phyloP scores from a whole-genome alignment of 2,797 vertebrate species.

The Micropoecilia bifurca region DNA sequence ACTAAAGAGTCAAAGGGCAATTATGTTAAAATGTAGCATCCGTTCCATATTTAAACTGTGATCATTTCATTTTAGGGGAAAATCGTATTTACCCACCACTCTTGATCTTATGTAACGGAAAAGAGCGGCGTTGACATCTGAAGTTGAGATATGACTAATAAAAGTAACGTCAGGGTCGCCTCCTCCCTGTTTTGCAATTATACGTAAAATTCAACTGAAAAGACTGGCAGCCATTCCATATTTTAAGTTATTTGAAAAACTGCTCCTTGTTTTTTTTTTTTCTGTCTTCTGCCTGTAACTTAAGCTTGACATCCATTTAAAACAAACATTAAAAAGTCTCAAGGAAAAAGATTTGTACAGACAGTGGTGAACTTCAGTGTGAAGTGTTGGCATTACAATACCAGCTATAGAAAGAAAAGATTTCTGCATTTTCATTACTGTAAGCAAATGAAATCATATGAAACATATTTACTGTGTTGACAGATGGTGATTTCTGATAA shows the following conservation, averaged over 20 bases:
- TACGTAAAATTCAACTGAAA: background rate
- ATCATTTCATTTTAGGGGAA: conserved; percentile 39
- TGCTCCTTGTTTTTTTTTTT: background rate
- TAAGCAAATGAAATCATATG: background rate
- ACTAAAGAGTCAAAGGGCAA: conserved; percentile 52
- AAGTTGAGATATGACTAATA: background rate
- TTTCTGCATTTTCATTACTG: background rate
- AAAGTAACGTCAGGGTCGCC: background rate
- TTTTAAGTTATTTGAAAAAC: background rate
- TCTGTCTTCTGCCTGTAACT: background rate
- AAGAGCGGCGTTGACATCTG: background rate
- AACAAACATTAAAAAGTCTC: background rate
- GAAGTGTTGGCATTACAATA: background rate
- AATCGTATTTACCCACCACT: background rate
- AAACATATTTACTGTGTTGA: background rate
- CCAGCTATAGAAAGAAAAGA: background rate
- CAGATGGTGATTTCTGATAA: background rate
- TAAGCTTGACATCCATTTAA: background rate
- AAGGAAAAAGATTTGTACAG: background rate
- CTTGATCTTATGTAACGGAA: background rate
- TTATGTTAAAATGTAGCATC: conserved; percentile 36
- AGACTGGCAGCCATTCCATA: background rate
- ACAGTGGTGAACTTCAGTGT: background rate
- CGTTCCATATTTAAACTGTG: conserved; percentile 16
- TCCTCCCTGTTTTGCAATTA: background rate